Base-by-base conservation (phyloP, 2,888 invertebrate genomes). In the Vesta saturnalis region DNA sequence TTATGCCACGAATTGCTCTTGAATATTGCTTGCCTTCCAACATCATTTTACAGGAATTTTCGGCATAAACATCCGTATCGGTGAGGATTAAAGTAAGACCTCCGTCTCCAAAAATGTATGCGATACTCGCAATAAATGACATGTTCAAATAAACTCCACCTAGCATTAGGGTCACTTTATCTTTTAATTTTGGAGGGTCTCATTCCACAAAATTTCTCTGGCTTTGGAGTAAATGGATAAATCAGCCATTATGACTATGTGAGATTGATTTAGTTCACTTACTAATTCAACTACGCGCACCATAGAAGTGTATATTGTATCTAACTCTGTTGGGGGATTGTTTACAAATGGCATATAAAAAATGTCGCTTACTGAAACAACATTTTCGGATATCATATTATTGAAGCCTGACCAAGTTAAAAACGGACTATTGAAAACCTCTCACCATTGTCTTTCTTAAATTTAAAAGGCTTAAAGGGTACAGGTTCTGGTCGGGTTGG, bases 41-140 rank as follows among this genome's bases (percentile, higher is more conserved):
- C 15, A 63, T 19, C n/a, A n/a, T n/a, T 12, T 39, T 12, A 49
- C 71, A 71, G 35, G 72, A 57, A 55, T 62, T 62, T 62, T 55
- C 55, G 12, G 55, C 62, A n/a, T 35, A 62, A 54, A 62, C 19
- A 14, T 46, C 64, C 1, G 64, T 58, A 58, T 64, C 64, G 3
- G 58, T 23, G 5, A 64, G 30, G 5, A 64, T 58, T 0, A 14
- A 15, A 14, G 16, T 14, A 21, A 73, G 60, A 15, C 74, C 74
- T 16, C 70, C 70, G 21, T 73, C 74, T 1, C 54, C 55, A 70
- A 70, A 74, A 60, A 74, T 64, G 30, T 73, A n/a, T n/a, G n/a
- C n/a, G n/a, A n/a, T n/a, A n/a, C n/a, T n/a, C n/a, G n/a, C n/a
- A n/a, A n/a, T n/a, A 18, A 72, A 58, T 21, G 71, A 66, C 69